Base-by-base conservation (phyloP, 2,888 invertebrate species). In the Cylindroiulus punctatus region DNA sequence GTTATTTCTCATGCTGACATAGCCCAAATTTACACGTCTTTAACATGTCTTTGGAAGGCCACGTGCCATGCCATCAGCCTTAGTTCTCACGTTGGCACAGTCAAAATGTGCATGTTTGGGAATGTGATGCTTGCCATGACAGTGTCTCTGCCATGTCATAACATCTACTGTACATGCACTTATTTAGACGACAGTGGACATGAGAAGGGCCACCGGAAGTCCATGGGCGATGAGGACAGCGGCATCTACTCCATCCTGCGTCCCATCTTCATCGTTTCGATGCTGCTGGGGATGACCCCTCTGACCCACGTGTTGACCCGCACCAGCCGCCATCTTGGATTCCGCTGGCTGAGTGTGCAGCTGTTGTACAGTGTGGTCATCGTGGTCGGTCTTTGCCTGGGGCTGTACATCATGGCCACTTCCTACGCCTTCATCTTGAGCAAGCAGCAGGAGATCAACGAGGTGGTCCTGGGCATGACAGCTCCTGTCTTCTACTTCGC, bases 401-500 rank as follows among this genome's bases (percentile, higher is more conserved):
- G 76, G 19, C 19, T 76, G 5, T 85, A 85, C 85, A 2, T 85
- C 30, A 85, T 85, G 85, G 1, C 65, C 57, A 40, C 85, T 36
- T 85, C 85, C 14, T 85, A 85, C 40, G 10, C 42, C n/a, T 85
- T 40, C 85, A 76, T 85, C n/a, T 8, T 85, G 76, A 57, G 26
- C 32, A 65, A 30, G 19, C 52, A 65, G 17, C 85, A 85, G 14
- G 85, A 85, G 32, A 85, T 85, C 57, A 85, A 76, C 42, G 85
- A 85, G 14, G 85, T 85, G 19, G 85, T 85, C 22, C 17, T 85
- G 7, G 85, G 36, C 0, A 52, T 85, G 57, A 85, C 85, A 3
- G 85, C 65, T 76, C 85, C 85, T 3, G 85, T 85, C 5, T 85
- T 85, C 85, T 85, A 40, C 30, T 40, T 85, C 7, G 57, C 76